Evolutionary conservation across 2,888 invertebrate genomes (phyloP).

Genomic region (Ormyrus pomaceus): DNA sequence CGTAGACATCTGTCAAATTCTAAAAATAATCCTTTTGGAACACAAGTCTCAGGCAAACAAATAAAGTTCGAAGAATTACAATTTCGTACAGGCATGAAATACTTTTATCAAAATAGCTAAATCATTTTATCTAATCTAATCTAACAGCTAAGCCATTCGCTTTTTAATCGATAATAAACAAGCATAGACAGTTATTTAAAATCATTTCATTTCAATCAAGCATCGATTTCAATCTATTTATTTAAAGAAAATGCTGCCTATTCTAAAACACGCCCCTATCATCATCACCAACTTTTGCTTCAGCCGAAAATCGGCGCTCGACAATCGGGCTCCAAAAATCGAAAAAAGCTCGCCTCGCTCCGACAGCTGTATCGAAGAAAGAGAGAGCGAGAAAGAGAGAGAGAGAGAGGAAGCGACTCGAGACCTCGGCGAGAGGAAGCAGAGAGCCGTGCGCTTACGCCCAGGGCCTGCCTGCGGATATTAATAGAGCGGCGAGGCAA

Average conservation of each 20-base stretch:
- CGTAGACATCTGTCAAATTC: conserved; percentile 43
- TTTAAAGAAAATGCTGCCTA: too few species aligned
- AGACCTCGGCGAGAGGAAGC: conserved; percentile 62
- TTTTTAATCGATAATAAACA: too few species aligned
- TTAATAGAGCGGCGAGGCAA: conserved; percentile 72
- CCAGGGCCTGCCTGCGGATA: conserved; percentile 66
- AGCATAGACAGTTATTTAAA: too few species aligned
- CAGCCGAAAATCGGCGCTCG: neutral
- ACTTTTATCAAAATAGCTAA: neutral
- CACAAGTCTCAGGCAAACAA: conserved; percentile 10
- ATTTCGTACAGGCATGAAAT: neutral
- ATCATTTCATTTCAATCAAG: too few species aligned
- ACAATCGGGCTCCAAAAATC: neutral
- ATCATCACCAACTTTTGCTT: neutral
- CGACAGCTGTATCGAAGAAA: neutral
- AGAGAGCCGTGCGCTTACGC: conserved; percentile 24
- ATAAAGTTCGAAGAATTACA: conserved; percentile 8
- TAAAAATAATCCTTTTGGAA: conserved; percentile 44
- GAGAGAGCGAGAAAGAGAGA: conserved; percentile 8
- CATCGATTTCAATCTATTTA: too few species aligned
- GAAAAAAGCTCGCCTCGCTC: neutral
- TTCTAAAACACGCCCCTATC: too few species aligned
- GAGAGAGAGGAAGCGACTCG: conserved; percentile 35
- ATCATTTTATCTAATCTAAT: too few species aligned
- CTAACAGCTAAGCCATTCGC: too few species aligned